Evolutionary conservation across 2,888 invertebrate genomes (phyloP).

Genomic region (Leucophenga montana): DNA sequence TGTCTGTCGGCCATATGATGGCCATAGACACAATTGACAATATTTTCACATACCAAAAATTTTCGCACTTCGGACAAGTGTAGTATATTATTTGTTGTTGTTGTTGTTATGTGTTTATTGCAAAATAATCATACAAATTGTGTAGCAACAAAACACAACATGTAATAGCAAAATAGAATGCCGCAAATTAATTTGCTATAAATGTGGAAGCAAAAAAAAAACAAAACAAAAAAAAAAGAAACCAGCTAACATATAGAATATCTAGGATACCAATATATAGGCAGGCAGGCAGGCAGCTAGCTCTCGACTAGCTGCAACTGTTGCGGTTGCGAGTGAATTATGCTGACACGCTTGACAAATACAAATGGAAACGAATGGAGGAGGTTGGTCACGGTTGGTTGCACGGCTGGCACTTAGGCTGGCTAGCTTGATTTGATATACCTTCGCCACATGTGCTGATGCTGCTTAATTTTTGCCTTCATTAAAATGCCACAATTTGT

Average conservation of each 20-base stretch:
- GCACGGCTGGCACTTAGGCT: slow-evolving; percentile 36
- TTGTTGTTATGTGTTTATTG: slow-evolving; percentile 45
- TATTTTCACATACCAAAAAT: slow-evolving; percentile 20
- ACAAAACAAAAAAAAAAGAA: slow-evolving; percentile 31
- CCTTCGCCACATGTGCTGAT: slow-evolving; percentile 10
- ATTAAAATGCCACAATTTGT: slow-evolving; percentile 14
- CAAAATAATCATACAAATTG: slow-evolving; percentile 54
- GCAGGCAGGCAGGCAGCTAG: no score
- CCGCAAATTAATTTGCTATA: slow-evolving; percentile 59
- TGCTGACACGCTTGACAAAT: slow-evolving; percentile 62
- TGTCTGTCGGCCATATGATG: not conserved
- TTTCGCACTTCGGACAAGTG: slow-evolving; percentile 30
- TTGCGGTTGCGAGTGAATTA: slow-evolving; percentile 50
- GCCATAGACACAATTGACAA: slow-evolving; percentile 29
- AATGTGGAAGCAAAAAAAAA: slow-evolving; percentile 62
- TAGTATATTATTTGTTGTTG: slow-evolving; percentile 30
- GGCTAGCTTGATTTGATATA: slow-evolving; percentile 25
- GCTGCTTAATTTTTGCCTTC: slow-evolving; percentile 6
- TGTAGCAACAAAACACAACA: slow-evolving; percentile 36
- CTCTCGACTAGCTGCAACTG: not conserved
- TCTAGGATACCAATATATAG: slow-evolving; percentile 29
- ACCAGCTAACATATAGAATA: not conserved
- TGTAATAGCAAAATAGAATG: slow-evolving; percentile 40
- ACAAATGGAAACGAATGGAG: slow-evolving; percentile 65
- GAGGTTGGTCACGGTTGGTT: slow-evolving; percentile 42